phyloP scores from a whole-genome alignment of 2,888 invertebrate genomes.

The Parelbella ahira region DNA sequence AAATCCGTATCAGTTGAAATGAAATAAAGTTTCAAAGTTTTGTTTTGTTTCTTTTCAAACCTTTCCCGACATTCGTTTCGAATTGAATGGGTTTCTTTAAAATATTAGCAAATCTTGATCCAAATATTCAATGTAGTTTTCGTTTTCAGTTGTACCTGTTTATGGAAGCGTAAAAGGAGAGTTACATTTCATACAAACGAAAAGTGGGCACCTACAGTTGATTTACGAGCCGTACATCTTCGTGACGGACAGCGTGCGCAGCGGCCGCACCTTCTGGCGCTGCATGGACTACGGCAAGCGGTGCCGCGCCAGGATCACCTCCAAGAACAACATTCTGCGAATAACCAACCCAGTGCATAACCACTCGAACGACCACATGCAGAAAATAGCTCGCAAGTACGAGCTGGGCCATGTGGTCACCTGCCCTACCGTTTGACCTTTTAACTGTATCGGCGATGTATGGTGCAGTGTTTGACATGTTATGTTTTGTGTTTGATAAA shows the following conservation, averaged over 20 bases:
- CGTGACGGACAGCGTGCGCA: constrained; percentile 73
- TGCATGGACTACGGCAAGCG: constrained; percentile 75
- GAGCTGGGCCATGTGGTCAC: constrained; percentile 71
- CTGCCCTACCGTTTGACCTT: constrained; percentile 59
- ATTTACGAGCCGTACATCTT: constrained; percentile 74
- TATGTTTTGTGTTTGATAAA: background rate
- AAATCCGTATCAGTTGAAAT: too few species aligned
- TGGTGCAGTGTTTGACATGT: background rate
- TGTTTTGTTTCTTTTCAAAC: too few species aligned
- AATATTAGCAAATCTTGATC: too few species aligned
- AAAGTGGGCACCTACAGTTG: constrained; percentile 71
- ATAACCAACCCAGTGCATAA: constrained; percentile 74
- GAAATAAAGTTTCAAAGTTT: too few species aligned
- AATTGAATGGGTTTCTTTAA: too few species aligned
- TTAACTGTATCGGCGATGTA: too few species aligned
- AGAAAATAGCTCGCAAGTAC: constrained; percentile 67
- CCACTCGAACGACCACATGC: constrained; percentile 63
- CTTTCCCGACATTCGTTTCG: too few species aligned
- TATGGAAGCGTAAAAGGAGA: constrained; percentile 58
- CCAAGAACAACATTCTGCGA: constrained; percentile 66
- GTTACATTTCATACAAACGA: constrained; percentile 73
- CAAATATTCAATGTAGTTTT: constrained; percentile 6
- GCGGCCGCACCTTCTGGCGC: constrained; percentile 74
- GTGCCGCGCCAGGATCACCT: constrained; percentile 73
- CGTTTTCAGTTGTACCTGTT: constrained; percentile 31